A percentile compares a stretch with the other conserved stretches of the same genome.
Conservation (phyloP, 92 coral and sea anemone genomes). For the Meandrina meandrites region DNA sequence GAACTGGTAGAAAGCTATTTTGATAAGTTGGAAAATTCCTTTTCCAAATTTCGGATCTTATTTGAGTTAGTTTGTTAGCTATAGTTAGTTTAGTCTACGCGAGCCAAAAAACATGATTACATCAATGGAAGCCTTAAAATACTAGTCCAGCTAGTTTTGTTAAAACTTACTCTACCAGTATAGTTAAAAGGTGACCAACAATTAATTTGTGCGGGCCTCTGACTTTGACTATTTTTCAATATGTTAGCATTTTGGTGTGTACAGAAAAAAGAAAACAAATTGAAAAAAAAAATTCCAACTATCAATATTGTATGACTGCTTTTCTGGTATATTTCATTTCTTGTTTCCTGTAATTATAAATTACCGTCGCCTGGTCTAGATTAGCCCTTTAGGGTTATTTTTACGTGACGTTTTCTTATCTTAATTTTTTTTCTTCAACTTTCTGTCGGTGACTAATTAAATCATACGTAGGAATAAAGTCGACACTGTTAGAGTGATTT, state of each 20-base stretch:
- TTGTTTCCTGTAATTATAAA: neutral
- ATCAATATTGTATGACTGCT: neutral
- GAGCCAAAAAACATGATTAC: no score
- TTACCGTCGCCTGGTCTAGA: neutral
- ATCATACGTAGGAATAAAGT: neutral
- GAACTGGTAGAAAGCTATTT: neutral
- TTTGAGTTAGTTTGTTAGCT: neutral
- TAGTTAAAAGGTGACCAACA: neutral
- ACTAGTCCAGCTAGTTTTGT: no score
- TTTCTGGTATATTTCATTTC: neutral
- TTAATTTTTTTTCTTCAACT: no score
- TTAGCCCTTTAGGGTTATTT: no score
- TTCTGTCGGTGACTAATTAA: neutral
- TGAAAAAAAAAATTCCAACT: no score
- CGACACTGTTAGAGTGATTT: no score
- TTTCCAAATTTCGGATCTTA: neutral
- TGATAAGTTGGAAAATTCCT: neutral
- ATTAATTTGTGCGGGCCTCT: no score
- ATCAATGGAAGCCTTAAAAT: no score
- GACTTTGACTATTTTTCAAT: no score
- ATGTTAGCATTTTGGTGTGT: neutral
- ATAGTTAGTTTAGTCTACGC: no score
- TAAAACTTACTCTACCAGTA: no score
- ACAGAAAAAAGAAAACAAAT: no score
- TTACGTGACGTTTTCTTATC: neutral